phyloP scores from a whole-genome alignment of 1,140 invertebrate species.

The Drosophila aff. region DNA sequence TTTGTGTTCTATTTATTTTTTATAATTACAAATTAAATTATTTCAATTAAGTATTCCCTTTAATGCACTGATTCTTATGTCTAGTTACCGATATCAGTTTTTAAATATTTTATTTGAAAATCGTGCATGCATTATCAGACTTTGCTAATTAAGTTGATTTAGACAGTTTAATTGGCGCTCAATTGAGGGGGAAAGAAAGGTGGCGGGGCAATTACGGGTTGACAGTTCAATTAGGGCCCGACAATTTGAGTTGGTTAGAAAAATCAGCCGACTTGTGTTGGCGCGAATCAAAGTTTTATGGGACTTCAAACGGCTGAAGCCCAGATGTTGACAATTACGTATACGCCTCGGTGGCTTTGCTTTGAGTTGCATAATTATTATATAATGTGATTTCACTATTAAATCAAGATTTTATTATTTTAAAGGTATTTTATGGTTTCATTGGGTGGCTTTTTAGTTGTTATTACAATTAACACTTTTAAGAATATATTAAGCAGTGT shows the following conservation, averaged over 20 bases:
- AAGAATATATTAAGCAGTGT: too few species aligned
- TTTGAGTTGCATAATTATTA: slow-evolving; percentile 12
- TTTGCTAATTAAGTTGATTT: slow-evolving; percentile 40
- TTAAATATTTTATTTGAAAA: slow-evolving; percentile 36
- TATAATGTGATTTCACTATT: not conserved
- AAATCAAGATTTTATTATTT: too few species aligned
- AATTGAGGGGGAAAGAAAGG: not conserved
- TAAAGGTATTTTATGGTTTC: too few species aligned
- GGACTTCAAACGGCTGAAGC: not conserved
- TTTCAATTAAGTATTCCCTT: slow-evolving; percentile 12
- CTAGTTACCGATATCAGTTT: slow-evolving; percentile 37
- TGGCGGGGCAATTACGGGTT: slow-evolving; percentile 37
- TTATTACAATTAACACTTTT: not conserved
- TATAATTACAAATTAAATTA: not conserved
- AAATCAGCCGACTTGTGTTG: slow-evolving; percentile 24
- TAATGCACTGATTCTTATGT: slow-evolving; percentile 2
- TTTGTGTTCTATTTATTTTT: slow-evolving; percentile 18
- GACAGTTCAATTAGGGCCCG: slow-evolving; percentile 51
- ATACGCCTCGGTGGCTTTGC: slow-evolving; percentile 16
- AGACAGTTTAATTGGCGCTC: slow-evolving; percentile 62
- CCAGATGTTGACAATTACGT: slow-evolving; percentile 10
- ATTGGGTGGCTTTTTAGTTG: too few species aligned
- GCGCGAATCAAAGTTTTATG: slow-evolving; percentile 19
- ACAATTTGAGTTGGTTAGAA: slow-evolving; percentile 19
- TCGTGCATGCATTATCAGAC: slow-evolving; percentile 8